phyloP scores from a whole-genome alignment of 2,888 invertebrate species.

The Meliscaeva auricollis region DNA sequence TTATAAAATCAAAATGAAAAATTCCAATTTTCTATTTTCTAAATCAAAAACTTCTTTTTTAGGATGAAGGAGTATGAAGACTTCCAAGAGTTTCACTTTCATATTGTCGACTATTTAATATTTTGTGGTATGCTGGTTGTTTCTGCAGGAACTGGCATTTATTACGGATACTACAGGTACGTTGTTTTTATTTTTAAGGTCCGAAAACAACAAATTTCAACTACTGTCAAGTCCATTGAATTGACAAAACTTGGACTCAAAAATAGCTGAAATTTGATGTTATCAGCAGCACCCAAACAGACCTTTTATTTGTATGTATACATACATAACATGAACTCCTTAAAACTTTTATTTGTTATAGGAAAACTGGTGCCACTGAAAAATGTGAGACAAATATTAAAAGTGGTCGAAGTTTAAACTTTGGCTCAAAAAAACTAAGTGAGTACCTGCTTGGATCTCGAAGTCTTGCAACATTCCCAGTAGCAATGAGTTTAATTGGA shows the following conservation, averaged over 20 bases:
- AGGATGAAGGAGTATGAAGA: conserved; percentile 46
- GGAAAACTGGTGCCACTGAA: conserved; percentile 63
- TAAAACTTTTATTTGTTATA: not conserved
- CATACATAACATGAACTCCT: too few species aligned
- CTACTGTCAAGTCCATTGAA: too few species aligned
- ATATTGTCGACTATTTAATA: conserved; percentile 87
- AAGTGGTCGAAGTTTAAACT: conserved; percentile 78
- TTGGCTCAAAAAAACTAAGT: conserved; percentile 86
- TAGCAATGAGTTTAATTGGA: conserved; percentile 93
- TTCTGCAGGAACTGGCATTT: conserved; percentile 92
- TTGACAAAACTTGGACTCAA: too few species aligned
- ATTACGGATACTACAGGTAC: conserved; percentile 84
- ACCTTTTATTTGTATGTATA: too few species aligned
- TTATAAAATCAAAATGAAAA: too few species aligned
- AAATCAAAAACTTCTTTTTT: not conserved
- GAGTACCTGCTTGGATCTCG: conserved; percentile 92
- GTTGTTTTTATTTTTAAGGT: conserved; percentile 2
- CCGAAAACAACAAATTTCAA: not conserved
- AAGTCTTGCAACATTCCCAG: conserved; percentile 91
- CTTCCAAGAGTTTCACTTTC: conserved; percentile 77
- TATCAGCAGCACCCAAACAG: too few species aligned
- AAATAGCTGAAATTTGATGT: too few species aligned
- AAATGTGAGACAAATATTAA: conserved; percentile 48
- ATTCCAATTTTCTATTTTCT: not conserved
- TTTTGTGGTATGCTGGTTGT: conserved; percentile 89